phyloP scores from a whole-genome alignment of 2,113 vertebrate genomes.

The Alligator mississippiensis region DNA sequence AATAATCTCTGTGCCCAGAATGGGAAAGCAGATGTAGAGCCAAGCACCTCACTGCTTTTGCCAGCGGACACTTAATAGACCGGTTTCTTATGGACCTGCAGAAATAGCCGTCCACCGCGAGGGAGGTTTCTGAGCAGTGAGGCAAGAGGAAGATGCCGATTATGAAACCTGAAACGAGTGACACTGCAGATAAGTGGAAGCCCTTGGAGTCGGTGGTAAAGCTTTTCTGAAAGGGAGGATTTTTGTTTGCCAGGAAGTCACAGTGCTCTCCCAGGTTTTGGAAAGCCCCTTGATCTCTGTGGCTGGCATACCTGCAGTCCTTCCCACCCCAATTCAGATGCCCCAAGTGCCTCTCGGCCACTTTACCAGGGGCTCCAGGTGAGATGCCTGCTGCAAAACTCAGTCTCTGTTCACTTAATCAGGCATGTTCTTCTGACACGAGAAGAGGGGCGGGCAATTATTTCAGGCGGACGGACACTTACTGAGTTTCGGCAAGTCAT shows the following conservation, averaged over 20 bases:
- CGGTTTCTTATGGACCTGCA: neutral
- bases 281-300: neutral
- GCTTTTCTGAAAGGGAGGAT: neutral
- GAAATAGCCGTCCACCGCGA: no score
- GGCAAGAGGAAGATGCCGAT: no score
- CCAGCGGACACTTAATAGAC: neutral
- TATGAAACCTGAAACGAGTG: no score
- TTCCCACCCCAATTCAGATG: neutral
- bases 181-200: neutral
- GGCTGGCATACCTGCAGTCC: neutral
- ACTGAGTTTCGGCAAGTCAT: no score
- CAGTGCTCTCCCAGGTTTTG: neutral
- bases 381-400: neutral
- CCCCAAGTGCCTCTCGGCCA: neutral
- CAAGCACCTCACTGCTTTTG: neutral
- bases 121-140: no score
- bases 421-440: neutral
- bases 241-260: neutral
- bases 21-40: neutral
- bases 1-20: neutral
- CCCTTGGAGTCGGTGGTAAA: neutral
- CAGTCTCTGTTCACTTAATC: neutral
- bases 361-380: neutral
- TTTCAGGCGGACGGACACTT: no score
- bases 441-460: no score